Conservation (phyloP, 2,797 vertebrate species). For the Poecilia velifera region DNA sequence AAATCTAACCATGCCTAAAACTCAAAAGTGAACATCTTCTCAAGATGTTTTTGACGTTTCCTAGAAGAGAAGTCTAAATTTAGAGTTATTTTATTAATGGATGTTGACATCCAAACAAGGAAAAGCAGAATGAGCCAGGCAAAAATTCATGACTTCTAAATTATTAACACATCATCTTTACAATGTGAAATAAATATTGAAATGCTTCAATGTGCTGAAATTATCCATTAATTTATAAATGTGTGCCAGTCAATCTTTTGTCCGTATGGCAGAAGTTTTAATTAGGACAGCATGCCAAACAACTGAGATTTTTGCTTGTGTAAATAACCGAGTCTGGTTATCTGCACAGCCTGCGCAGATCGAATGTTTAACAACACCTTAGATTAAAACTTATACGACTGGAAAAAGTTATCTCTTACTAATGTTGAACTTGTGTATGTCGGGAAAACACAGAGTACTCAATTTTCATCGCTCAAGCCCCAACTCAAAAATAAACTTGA, state of each 20-base stretch:
- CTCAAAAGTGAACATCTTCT: not conserved
- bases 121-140: not conserved
- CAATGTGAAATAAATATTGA: not conserved
- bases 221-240: not conserved
- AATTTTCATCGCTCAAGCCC: not conserved
- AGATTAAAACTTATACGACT: not conserved
- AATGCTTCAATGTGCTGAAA: not conserved
- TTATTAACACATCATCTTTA: not conserved
- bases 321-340: not conserved
- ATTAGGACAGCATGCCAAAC: not conserved
- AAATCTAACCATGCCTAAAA: not conserved
- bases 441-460: not conserved
- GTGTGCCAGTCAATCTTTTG: not conserved
- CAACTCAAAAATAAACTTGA: not conserved
- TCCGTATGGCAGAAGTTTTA: not conserved
- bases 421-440: not conserved
- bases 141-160: not conserved
- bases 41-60: not conserved
- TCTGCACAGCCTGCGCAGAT: not conserved
- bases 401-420: not conserved
- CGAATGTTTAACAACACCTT: not conserved
- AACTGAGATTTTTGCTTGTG: not conserved
- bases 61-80: not conserved
- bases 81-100: not conserved
- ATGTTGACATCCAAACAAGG: not conserved